Evolutionary conservation across 1,140 invertebrate genomes (phyloP).

Genomic region (Rhopalosiphum padi): DNA sequence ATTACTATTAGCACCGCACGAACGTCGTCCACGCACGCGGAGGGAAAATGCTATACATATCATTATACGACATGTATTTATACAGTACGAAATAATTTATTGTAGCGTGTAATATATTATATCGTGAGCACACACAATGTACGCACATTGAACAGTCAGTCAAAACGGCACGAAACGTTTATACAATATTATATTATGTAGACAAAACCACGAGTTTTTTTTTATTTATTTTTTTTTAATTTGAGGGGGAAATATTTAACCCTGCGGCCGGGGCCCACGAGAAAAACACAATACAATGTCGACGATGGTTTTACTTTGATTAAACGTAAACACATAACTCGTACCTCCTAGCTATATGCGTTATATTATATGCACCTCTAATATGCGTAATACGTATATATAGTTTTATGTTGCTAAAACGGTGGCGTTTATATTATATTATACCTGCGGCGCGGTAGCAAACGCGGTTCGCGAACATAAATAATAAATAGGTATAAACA

Average conservation of each 20-base stretch:
- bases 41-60: no score
- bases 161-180: background rate
- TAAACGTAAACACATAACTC: background rate
- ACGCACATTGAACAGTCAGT: background rate
- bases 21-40: background rate
- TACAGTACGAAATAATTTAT: background rate
- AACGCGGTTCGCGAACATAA: background rate
- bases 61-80: background rate
- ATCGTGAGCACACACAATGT: no score
- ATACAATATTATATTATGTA: background rate
- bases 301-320: background rate
- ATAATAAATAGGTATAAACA: background rate
- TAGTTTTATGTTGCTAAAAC: background rate
- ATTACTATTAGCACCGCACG: background rate
- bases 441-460: background rate
- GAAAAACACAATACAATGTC: background rate
- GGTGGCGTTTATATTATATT: no score
- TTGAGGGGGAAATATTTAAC: background rate
- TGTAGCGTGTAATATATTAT: background rate
- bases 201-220: background rate
- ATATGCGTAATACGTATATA: background rate
- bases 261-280: background rate
- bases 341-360: background rate
- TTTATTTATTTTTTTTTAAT: background rate
- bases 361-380: background rate